Conservation (phyloP, 2,888 invertebrate species). For the Acleris laterana region DNA sequence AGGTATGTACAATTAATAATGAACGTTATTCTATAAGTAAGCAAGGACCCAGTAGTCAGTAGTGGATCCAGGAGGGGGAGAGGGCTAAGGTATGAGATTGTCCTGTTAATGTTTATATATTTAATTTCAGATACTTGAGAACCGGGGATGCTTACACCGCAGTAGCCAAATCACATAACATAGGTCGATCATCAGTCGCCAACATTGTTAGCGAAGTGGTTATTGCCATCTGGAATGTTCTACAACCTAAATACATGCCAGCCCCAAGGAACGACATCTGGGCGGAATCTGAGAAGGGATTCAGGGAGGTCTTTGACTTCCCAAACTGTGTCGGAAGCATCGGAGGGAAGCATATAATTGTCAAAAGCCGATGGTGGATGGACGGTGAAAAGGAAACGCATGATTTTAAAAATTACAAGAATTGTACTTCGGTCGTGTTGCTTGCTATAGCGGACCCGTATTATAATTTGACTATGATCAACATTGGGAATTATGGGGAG, state of each 20-base stretch:
- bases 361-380: neutral
- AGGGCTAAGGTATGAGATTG: no score
- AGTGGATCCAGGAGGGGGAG: no score
- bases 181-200: conserved; percentile 3
- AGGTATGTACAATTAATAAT: conserved; percentile 15
- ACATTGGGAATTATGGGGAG: conserved; percentile 20
- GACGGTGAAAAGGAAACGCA: neutral
- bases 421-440: neutral
- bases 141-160: conserved; percentile 4
- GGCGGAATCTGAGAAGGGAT: conserved; percentile 5
- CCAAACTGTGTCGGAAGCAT: conserved; percentile 27
- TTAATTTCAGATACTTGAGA: conserved; percentile 16
- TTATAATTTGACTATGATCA: conserved; percentile 6
- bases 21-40: no score
- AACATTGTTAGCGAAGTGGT: conserved; percentile 8
- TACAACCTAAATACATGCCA: conserved; percentile 20
- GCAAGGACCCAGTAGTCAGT: no score
- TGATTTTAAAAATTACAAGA: neutral
- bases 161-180: neutral
- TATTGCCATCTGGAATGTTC: conserved; percentile 15
- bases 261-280: conserved; percentile 2
- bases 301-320: neutral
- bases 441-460: conserved; percentile 15
- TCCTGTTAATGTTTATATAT: neutral
- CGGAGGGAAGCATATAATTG: conserved; percentile 7